Percentiles rank a stretch among this genome's conserved stretches.
Evolutionary conservation across 2,888 invertebrate species (phyloP).

Genomic region (Meteorus cinctellus): DNA sequence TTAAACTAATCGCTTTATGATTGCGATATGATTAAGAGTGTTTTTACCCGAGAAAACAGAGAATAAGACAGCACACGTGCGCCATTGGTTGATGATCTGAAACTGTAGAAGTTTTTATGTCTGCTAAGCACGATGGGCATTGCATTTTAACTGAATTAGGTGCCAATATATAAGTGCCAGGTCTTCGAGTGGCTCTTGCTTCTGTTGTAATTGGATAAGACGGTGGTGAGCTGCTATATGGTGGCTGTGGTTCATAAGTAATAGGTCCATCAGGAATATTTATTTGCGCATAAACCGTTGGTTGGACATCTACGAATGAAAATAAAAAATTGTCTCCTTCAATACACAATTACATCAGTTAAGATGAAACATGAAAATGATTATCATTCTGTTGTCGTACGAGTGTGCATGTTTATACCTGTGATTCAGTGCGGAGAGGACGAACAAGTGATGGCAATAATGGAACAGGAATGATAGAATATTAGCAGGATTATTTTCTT

Average conservation of each 20-base stretch:
- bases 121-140: conserved; percentile 73
- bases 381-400: background rate
- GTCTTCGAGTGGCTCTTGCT: conserved; percentile 63
- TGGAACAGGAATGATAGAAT: background rate
- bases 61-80: conserved; percentile 72
- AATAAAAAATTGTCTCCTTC: background rate
- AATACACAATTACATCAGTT: background rate
- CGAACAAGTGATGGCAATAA: background rate
- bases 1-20: conserved; percentile 9
- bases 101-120: conserved; percentile 73
- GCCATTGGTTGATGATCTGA: conserved; percentile 73
- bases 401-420: background rate
- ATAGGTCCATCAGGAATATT: conserved; percentile 44
- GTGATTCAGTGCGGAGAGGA: background rate
- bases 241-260: conserved; percentile 48
- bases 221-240: conserved; percentile 47
- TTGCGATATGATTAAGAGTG: background rate
- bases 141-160: conserved; percentile 70
- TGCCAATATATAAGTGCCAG: conserved; percentile 62
- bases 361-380: background rate
- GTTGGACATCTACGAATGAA: conserved; percentile 54
- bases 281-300: conserved; percentile 52
- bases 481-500: background rate
- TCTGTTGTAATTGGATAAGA: conserved; percentile 55
- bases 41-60: conserved; percentile 69